Evolutionary conservation across 2,113 vertebrate genomes (phyloP).

Genomic region (Pluvianellus socialis): DNA sequence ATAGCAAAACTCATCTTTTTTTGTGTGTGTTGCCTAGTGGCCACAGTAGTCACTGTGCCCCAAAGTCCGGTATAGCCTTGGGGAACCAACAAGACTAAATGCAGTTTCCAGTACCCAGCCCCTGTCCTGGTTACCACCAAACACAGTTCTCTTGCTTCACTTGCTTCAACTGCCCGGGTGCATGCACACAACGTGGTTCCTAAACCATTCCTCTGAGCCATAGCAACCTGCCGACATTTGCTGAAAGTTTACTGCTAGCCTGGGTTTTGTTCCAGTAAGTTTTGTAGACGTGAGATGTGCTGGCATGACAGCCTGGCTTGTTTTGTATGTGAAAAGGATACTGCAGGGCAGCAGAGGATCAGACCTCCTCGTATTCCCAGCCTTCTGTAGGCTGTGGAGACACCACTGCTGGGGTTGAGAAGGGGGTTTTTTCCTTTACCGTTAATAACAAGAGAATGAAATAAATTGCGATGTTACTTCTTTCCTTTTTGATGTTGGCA

Average conservation of each 20-base stretch:
- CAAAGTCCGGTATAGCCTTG: background rate
- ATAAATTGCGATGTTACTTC: background rate
- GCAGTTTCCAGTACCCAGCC: background rate
- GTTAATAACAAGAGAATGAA: background rate
- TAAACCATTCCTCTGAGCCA: background rate
- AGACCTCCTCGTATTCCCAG: background rate
- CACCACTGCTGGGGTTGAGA: background rate
- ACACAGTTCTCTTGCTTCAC: background rate
- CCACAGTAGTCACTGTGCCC: background rate
- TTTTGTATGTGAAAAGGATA: background rate
- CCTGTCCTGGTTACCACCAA: background rate
- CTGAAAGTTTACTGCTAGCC: background rate
- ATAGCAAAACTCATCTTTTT: background rate
- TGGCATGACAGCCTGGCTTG: background rate
- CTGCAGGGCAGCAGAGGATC: background rate
- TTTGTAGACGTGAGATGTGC: background rate
- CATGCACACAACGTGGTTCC: accelerated
- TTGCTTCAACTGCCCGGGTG: background rate
- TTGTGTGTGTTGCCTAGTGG: background rate
- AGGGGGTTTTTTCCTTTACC: background rate
- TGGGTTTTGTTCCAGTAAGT: background rate
- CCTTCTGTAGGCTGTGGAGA: background rate
- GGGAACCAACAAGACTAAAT: background rate
- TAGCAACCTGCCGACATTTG: background rate
- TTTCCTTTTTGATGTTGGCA: background rate